phyloP scores from a whole-genome alignment of 2,888 invertebrate species.

The Drosophila peninsularis region DNA sequence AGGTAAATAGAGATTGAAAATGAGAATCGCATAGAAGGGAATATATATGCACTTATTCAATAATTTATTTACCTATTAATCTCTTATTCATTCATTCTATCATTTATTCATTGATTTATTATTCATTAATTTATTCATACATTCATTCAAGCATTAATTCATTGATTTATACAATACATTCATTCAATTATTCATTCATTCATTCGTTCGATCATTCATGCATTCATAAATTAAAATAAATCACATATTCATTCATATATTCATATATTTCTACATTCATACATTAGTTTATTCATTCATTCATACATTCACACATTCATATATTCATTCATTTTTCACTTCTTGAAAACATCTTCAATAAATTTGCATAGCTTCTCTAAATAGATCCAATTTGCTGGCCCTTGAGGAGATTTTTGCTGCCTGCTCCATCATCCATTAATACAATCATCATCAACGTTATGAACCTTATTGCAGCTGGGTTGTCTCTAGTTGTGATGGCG shows the following conservation, averaged over 20 bases:
- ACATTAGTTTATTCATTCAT: neutral
- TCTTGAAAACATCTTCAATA: neutral
- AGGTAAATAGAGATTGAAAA: neutral
- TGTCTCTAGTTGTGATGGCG: constrained; percentile 37
- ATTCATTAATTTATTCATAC: neutral
- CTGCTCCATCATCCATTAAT: constrained; percentile 11
- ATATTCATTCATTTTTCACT: neutral
- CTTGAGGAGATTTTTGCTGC: neutral
- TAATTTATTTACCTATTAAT: neutral
- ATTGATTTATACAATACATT: neutral
- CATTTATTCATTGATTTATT: neutral
- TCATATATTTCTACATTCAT: neutral
- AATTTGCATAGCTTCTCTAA: constrained; percentile 8
- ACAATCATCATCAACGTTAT: constrained; percentile 15
- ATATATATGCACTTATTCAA: neutral
- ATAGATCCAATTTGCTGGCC: constrained; percentile 3
- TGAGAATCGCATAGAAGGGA: neutral
- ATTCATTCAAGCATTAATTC: neutral
- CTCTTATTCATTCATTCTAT: neutral
- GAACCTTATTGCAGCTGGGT: constrained; percentile 11
- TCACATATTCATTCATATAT: neutral
- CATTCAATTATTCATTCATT: neutral
- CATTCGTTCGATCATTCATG: neutral
- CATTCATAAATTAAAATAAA: neutral
- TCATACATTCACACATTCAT: neutral